Evolutionary conservation across 1,140 invertebrate genomes (phyloP), one percentile per base, ranked within the genome.

Genomic region (Anthonomus grandis): DNA sequence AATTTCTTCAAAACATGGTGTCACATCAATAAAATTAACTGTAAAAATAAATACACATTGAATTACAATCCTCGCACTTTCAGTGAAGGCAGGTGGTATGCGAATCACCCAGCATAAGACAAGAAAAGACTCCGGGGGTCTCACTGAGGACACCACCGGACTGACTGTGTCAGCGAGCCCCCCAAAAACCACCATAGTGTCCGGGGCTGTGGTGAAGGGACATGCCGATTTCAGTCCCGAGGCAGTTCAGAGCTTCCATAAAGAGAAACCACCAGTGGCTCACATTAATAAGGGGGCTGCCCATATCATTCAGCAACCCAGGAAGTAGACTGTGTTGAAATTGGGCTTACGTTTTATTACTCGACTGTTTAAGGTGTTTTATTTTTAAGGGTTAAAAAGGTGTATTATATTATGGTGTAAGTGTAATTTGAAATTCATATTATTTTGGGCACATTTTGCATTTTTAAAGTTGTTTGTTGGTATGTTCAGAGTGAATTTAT

Each of bases 41-140:
- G 3, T 3, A 37, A 22, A 52, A 51, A 25, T 59, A 48, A 24
- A 24, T 41, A 15, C 9, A 17, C 1, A 41, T 12, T 34, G 10
- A 42, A 42, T 19, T 42, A 42, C 39, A 18, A 15, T 44, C 25
- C 15, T 37, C 9, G n/a, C 15, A 12, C 27, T 76, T 76, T 54
- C 74, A 93, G 91, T 93, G 0, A 95, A 93, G 79, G 91, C 89
- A 57, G 91, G 91, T 17, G 90, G 90, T 1, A 94, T 93, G 91
- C 80, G 92, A 57, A 92, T 95, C 67, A 91, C 88, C 4, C 91
- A 94, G 64, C 87, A 94, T 67, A 93, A 93, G 74, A 76, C 77
- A 4, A 81, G 84, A 2, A 82, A 71, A 45, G 70, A 74, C 60
- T 71, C 69, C 23, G 63, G 60, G 19, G 70, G 71, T 19, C 38